Evolutionary conservation across 2,113 vertebrate genomes (phyloP).

Genomic region (Microcebus jonahi): DNA sequence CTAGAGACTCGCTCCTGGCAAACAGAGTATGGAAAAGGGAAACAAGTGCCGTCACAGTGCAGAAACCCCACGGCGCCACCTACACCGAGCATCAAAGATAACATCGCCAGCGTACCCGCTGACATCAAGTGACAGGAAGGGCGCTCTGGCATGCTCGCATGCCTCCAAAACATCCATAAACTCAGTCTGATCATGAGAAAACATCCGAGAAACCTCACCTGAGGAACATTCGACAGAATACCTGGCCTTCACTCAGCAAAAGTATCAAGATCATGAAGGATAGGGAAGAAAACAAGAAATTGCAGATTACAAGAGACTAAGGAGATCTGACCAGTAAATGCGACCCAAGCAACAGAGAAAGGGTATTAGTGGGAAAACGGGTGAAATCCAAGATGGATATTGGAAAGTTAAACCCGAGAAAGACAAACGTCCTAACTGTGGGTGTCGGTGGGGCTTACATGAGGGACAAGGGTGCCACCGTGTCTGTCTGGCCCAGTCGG

Average conservation of each 20-base stretch:
- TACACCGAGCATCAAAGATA: background rate
- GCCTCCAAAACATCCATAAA: too few relatives aligned
- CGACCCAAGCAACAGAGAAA: background rate
- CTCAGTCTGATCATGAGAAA: background rate
- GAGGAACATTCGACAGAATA: too few relatives aligned
- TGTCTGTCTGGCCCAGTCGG: background rate
- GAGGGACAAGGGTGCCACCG: accelerated
- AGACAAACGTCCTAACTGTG: accelerated
- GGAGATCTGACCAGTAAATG: too few relatives aligned
- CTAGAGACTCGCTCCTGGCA: background rate
- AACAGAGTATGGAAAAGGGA: background rate
- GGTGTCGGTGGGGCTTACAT: background rate
- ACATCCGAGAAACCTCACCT: background rate
- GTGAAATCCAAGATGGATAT: background rate
- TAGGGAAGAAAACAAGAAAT: background rate
- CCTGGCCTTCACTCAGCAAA: background rate
- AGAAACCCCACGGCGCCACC: background rate
- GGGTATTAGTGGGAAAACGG: too few relatives aligned
- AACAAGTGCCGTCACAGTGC: accelerated
- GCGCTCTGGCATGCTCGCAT: accelerated
- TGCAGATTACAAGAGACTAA: background rate
- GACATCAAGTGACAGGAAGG: too few relatives aligned
- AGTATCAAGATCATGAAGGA: background rate
- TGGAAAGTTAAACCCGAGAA: background rate
- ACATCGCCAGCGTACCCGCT: accelerated